Conservation (phyloP, 1,140 invertebrate genomes). For the Dolichoris vasculosae region DNA sequence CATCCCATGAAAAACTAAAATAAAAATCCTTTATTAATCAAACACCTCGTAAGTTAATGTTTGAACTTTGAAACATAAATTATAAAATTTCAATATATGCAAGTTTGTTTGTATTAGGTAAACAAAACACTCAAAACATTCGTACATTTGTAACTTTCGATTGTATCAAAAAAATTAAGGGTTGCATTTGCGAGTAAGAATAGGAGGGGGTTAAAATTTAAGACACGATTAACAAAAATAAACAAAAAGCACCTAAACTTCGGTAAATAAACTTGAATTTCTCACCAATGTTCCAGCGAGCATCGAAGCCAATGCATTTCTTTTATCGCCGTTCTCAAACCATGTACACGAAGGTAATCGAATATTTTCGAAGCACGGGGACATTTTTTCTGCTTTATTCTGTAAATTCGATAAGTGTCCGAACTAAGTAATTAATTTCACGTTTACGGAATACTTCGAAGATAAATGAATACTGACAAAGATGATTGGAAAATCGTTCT, state of each 20-base stretch:
- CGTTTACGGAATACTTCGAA: background rate
- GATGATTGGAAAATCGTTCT: background rate
- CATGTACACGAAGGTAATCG: conserved; percentile 77
- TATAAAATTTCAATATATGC: too few relatives aligned
- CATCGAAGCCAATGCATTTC: conserved; percentile 89
- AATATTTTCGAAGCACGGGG: conserved; percentile 74
- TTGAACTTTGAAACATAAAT: too few relatives aligned
- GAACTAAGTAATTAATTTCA: background rate
- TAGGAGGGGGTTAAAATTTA: too few relatives aligned
- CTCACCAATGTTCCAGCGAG: conserved; percentile 88
- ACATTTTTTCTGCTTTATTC: conserved; percentile 63
- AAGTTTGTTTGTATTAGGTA: too few relatives aligned
- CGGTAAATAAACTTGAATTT: conserved; percentile 55
- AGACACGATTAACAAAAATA: too few relatives aligned
- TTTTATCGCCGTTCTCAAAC: conserved; percentile 81
- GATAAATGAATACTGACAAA: background rate
- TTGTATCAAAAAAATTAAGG: too few relatives aligned
- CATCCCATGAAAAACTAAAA: conserved; percentile 94
- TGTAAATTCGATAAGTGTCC: too few relatives aligned
- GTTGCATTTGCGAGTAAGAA: too few relatives aligned
- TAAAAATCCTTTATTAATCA: background rate
- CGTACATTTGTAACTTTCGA: too few relatives aligned
- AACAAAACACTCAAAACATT: too few relatives aligned
- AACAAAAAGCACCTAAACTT: conserved; percentile 2
- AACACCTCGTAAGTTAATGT: background rate